A percentile compares a stretch with the other conserved stretches of the same genome.
Evolutionary conservation across 2,797 vertebrate species (phyloP).

Genomic region (Periparus ater): DNA sequence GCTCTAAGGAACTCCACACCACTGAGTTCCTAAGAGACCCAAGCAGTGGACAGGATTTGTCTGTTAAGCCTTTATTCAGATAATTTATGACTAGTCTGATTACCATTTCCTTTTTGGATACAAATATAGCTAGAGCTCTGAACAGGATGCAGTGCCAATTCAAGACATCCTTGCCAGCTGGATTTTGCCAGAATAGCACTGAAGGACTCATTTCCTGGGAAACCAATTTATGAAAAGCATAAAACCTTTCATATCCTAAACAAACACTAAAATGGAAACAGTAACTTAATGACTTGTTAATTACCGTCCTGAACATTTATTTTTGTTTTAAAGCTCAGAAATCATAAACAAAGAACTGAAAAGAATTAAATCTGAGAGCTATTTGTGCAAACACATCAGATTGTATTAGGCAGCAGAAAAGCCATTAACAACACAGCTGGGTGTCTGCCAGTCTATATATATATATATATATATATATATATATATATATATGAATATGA

Average conservation of each 20-base stretch:
- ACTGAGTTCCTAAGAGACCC: neutral
- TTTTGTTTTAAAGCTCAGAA: neutral
- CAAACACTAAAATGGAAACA: neutral
- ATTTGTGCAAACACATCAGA: neutral
- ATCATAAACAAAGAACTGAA: neutral
- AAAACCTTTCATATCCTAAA: neutral
- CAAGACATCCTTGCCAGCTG: neutral
- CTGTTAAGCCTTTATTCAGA: neutral
- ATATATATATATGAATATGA: too few relatives aligned
- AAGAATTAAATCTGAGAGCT: neutral
- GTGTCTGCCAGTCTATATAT: neutral
- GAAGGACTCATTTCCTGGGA: neutral
- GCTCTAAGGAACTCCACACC: neutral
- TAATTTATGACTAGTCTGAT: neutral
- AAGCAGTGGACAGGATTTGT: neutral
- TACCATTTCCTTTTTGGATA: neutral
- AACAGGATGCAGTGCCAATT: neutral
- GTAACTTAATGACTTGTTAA: slow-evolving; percentile 11
- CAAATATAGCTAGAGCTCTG: neutral
- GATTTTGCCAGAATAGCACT: neutral
- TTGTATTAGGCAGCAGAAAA: neutral
- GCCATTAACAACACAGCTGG: neutral
- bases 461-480: neutral
- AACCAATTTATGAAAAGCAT: neutral
- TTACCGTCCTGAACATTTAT: neutral